Percentiles rank a stretch among this genome's conserved stretches.
phyloP scores from a whole-genome alignment of 2,888 invertebrate species.

The Syritta pipiens region DNA sequence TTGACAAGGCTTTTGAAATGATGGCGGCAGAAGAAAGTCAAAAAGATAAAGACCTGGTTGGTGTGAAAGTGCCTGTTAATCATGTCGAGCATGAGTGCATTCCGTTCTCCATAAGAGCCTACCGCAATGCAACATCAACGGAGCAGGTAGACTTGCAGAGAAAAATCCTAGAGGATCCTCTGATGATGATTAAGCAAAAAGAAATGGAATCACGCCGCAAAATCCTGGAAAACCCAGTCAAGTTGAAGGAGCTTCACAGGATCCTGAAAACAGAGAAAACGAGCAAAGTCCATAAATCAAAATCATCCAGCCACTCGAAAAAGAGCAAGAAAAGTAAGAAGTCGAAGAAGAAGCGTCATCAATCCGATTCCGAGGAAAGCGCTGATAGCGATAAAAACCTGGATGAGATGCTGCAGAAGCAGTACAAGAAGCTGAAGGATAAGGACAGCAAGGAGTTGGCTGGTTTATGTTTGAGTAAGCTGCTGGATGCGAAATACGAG shows the following conservation, averaged over 20 bases:
- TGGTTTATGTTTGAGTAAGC: conserved; percentile 75
- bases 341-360: conserved; percentile 70
- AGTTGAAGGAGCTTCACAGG: conserved; percentile 91
- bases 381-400: conserved; percentile 80
- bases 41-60: conserved; percentile 73
- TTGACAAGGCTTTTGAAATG: conserved; percentile 88
- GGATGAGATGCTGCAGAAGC: conserved; percentile 85
- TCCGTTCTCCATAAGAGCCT: conserved; percentile 85
- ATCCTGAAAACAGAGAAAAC: conserved; percentile 84
- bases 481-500: conserved; percentile 77
- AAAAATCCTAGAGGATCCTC: conserved; percentile 95
- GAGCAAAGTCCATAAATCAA: conserved; percentile 73
- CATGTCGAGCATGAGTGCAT: conserved; percentile 88
- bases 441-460: conserved; percentile 71
- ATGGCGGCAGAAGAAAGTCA: conserved; percentile 82
- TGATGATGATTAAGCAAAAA: conserved; percentile 92
- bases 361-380: conserved; percentile 44
- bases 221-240: conserved; percentile 94
- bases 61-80: conserved; percentile 81
- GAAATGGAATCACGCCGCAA: conserved; percentile 93
- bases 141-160: conserved; percentile 91
- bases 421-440: conserved; percentile 84
- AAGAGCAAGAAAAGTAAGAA: conserved; percentile 71
- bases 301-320: conserved; percentile 62
- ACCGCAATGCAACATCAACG: conserved; percentile 80